Base-by-base conservation (phyloP, 53 echinoderm and acorn worm species). In the Stichopus horrens region DNA sequence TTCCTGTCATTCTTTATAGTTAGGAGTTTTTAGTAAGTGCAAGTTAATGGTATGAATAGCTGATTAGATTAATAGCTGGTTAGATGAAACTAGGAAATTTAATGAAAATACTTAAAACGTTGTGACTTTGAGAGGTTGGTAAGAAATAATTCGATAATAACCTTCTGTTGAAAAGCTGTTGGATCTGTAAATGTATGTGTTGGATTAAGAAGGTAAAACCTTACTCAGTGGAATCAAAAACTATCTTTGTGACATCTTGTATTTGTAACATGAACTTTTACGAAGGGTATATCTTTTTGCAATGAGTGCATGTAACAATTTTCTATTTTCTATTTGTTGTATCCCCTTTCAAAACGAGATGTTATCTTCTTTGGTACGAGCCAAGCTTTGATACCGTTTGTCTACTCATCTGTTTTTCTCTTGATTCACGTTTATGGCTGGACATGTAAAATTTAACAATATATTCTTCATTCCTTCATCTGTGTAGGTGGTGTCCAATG, bases 391-490 rank as follows among this genome's bases (percentile, higher is more conserved):
- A n/a, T 52, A 79, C 52, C 13, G 5, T 53, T 53, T 37, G 37
- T 63, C 16, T 8, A 63, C 63, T 63, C 37, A 37, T 37, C 14
- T 37, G 22, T 54, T 53, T 59, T 63, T 53, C 53, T 79, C 55
- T 79, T 55, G 51, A 77, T 52, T 52, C 54, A 77, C 14, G 37
- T 52, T 54, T 52, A 79, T 79, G 54, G 55, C 79, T 79, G 54
- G 79, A 54, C 79, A 79, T 79, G 79, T 79, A 79, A 53, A 79
- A 79, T 52, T n/a, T 79, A 79, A 13, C 4, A 63, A 63, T 79
- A 79, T 79, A 79, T 54, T 79, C 79, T 53, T 79, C 79, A 79
- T 78, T 78, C 79, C 79, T 78, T 9, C 7, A 52, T n/a, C n/a
- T 78, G 53, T 75, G 75, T 23, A 75, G 23, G 52, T 75, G 23